These are phyloP conservation scores for Hyalella azteca DNA, from an alignment of 2,888 invertebrate species.

Conservation along the genomic window DNA sequence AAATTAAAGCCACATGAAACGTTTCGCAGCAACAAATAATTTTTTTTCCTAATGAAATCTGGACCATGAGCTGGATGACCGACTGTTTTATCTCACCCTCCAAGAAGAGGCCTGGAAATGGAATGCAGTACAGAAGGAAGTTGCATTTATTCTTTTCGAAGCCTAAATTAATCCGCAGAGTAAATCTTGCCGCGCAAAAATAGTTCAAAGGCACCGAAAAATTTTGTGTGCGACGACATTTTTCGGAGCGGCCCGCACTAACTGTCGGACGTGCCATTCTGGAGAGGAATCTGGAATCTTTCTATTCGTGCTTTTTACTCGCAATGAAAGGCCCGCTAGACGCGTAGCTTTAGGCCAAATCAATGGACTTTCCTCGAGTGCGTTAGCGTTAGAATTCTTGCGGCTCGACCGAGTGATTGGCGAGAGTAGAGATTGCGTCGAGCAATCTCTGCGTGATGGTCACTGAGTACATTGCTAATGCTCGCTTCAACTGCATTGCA, in stretches of 20 bases:
- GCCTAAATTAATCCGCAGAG: neutral
- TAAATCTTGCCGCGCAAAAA: neutral
- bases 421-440: neutral
- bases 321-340: conserved; percentile 1
- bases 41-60: too few relatives aligned
- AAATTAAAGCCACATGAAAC: too few relatives aligned
- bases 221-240: neutral
- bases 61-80: neutral
- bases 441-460: too few relatives aligned
- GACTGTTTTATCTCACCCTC: neutral
- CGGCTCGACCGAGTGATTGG: too few relatives aligned
- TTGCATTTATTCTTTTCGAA: neutral
- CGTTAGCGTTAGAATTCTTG: neutral
- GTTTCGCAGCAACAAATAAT: too few relatives aligned
- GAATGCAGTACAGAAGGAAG: too few relatives aligned
- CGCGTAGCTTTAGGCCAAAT: conserved; percentile 9
- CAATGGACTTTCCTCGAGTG: conserved; percentile 8
- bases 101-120: neutral
- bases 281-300: neutral
- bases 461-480: too few relatives aligned
- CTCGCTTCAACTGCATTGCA: too few relatives aligned
- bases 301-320: neutral
- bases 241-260: neutral
- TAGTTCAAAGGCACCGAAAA: conserved; percentile 10
- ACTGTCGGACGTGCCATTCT: neutral